These are phyloP conservation scores for Lathamus discolor DNA, from an alignment of 2,113 vertebrate genomes.

Conservation along the genomic window DNA sequence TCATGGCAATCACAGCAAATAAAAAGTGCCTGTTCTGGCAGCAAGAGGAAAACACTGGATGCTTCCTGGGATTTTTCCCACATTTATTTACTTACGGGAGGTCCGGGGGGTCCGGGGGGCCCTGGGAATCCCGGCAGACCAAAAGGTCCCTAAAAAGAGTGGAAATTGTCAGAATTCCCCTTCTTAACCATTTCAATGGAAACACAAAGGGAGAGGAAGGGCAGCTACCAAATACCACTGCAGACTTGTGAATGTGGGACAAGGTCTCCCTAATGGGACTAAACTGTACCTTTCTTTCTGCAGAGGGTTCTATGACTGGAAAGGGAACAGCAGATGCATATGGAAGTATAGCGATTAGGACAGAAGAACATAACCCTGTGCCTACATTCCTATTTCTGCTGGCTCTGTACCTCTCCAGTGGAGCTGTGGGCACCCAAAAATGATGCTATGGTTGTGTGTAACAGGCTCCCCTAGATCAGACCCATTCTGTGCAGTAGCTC, in stretches of 20 bases:
- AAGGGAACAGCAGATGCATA: not conserved
- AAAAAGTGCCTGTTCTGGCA: not conserved
- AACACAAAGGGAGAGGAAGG: not conserved
- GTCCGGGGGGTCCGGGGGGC: conserved; percentile 87
- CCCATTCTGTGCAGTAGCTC: not conserved
- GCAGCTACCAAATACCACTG: not conserved
- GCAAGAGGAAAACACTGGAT: not conserved
- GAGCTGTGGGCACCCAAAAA: not conserved
- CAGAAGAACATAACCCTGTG: not conserved
- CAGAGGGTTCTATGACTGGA: not conserved
- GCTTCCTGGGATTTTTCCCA: not conserved
- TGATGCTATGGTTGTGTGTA: not conserved
- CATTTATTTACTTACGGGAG: conserved; percentile 81
- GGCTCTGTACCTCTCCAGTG: not conserved
- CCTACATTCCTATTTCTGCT: not conserved
- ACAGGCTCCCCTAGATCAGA: not conserved
- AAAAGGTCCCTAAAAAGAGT: conserved; percentile 82
- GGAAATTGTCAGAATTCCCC: not conserved
- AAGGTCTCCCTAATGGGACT: not conserved
- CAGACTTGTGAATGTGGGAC: not conserved
- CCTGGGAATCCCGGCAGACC: conserved; percentile 89
- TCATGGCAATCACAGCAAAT: not conserved
- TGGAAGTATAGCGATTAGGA: not conserved
- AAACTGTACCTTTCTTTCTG: not conserved
- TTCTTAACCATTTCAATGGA: not conserved